Evolutionary conservation across 2,888 invertebrate genomes (phyloP).

Genomic region (Drosophila fungiperda): DNA sequence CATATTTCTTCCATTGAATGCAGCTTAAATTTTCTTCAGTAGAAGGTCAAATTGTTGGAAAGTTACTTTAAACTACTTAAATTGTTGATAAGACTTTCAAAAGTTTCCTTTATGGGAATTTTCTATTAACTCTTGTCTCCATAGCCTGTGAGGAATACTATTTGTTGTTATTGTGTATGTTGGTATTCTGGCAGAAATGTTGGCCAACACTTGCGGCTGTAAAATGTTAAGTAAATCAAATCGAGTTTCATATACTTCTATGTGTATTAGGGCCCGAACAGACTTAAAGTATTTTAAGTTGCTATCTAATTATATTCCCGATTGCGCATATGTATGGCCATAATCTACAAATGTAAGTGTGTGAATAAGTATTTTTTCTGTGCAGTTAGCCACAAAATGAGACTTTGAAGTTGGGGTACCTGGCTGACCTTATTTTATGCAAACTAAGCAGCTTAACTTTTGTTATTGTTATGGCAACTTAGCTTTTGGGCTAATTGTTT

Average conservation of each 20-base stretch:
- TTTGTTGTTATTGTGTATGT: conserved; percentile 34
- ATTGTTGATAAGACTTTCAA: neutral
- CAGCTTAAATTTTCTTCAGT: neutral
- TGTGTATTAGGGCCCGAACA: too few relatives aligned
- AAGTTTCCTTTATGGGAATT: neutral
- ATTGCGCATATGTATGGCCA: neutral
- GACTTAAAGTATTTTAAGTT: conserved; percentile 10
- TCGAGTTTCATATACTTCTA: conserved; percentile 2
- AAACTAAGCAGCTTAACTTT: conserved; percentile 47
- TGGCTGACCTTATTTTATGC: conserved; percentile 32
- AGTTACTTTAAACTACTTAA: neutral
- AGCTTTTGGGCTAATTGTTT: conserved; percentile 20
- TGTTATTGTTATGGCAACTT: conserved; percentile 21
- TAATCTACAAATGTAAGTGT: conserved; percentile 2
- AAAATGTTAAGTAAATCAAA: conserved; percentile 15
- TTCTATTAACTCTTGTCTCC: neutral
- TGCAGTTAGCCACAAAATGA: neutral
- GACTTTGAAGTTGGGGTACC: neutral
- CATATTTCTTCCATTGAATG: neutral
- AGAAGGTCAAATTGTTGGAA: neutral
- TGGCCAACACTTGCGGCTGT: conserved; percentile 19
- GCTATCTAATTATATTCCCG: conserved; percentile 24
- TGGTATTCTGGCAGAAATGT: conserved; percentile 37
- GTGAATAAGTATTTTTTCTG: neutral
- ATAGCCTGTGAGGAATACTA: neutral